Conservation (phyloP, 1,140 invertebrate species). For the Drosophila athabasca region DNA sequence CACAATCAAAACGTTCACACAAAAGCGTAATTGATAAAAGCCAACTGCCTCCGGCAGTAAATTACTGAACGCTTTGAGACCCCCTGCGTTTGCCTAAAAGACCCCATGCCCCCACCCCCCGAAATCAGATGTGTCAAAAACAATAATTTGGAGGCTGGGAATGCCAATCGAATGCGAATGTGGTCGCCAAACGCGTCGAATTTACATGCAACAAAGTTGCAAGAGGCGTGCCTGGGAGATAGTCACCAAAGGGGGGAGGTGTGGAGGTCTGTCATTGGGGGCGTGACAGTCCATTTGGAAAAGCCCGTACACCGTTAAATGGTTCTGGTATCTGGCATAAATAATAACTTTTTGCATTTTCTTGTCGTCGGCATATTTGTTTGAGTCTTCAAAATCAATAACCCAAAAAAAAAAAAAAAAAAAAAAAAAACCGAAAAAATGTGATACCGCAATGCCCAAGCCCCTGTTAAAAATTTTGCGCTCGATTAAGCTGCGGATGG, state of each 20-base stretch:
- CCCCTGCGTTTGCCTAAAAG: background rate
- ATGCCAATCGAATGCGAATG: conserved; percentile 47
- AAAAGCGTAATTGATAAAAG: conserved; percentile 57
- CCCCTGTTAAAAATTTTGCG: conserved; percentile 59
- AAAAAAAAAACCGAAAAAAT: conserved; percentile 28
- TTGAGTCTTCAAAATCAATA: conserved; percentile 65
- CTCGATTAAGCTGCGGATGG: conserved; percentile 63
- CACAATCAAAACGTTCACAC: conserved; percentile 55
- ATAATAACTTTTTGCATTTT: conserved; percentile 41
- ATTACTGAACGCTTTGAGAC: conserved; percentile 26
- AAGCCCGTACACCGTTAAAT: conserved; percentile 49
- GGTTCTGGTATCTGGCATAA: conserved; percentile 57
- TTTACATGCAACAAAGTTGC: conserved; percentile 32
- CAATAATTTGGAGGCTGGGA: conserved; percentile 30
- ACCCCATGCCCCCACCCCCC: conserved; percentile 8
- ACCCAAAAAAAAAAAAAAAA: conserved; percentile 35
- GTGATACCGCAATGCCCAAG: conserved; percentile 28
- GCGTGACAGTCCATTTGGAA: conserved; percentile 41
- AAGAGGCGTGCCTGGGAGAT: background rate
- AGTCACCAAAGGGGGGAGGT: too few relatives aligned
- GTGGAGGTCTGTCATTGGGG: background rate
- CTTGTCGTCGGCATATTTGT: conserved; percentile 42
- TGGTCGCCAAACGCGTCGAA: conserved; percentile 48
- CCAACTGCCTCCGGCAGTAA: conserved; percentile 37
- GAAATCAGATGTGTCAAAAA: conserved; percentile 53